Evolutionary conservation across 1,140 invertebrate genomes (phyloP).

Genomic region (Bombus breviceps): DNA sequence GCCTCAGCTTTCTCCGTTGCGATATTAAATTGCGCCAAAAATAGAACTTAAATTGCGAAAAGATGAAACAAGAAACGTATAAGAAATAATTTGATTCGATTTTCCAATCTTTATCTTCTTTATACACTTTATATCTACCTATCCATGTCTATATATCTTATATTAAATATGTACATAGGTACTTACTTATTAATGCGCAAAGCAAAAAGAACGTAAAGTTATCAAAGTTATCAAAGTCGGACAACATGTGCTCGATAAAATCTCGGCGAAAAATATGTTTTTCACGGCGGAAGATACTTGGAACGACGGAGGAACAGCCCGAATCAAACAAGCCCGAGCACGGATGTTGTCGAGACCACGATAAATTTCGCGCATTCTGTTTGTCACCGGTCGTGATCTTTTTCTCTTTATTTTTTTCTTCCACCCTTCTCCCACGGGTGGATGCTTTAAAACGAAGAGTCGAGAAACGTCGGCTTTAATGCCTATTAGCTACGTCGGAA

Average conservation of each 20-base stretch:
- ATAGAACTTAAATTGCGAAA: background rate
- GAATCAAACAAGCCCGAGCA: background rate
- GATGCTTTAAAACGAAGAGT: constrained; percentile 55
- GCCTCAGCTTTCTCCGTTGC: background rate
- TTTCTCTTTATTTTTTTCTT: background rate
- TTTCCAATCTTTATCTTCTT: no score
- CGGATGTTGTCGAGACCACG: background rate
- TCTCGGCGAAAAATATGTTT: background rate
- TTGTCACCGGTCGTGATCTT: constrained; percentile 9
- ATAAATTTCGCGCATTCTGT: constrained; percentile 17
- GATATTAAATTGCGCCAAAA: background rate
- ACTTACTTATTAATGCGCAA: no score
- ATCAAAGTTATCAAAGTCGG: background rate
- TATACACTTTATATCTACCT: no score
- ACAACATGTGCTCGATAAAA: background rate
- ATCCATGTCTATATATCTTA: no score
- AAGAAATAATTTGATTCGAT: no score
- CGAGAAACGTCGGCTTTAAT: constrained; percentile 63
- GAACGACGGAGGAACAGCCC: background rate
- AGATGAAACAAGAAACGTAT: no score
- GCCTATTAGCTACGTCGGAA: constrained; percentile 68
- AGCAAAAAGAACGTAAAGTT: background rate
- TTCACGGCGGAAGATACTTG: no score
- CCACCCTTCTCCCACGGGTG: background rate
- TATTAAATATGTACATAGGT: no score